phyloP scores from a whole-genome alignment of 2,113 vertebrate genomes.

The Cyprinodon tularosa region DNA sequence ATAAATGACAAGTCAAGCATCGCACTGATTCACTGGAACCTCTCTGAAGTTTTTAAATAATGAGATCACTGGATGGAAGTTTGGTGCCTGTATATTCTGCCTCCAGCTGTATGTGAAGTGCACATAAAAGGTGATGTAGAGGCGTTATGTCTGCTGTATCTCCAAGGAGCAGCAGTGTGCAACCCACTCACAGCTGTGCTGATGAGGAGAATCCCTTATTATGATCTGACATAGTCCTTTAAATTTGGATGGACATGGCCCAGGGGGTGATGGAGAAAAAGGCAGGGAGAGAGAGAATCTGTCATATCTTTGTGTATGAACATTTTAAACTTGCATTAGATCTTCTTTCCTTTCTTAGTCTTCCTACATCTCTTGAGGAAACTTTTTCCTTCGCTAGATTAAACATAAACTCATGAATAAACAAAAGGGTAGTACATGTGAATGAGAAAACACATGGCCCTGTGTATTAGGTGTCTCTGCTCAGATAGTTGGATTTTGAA shows the following conservation, averaged over 20 bases:
- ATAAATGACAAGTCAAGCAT: conserved; percentile 46
- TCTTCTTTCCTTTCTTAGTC: conserved; percentile 6
- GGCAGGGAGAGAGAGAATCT: background rate
- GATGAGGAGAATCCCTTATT: conserved; percentile 45
- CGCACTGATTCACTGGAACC: conserved; percentile 41
- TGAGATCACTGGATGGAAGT: conserved; percentile 38
- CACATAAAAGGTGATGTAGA: conserved; percentile 60
- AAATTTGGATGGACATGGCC: conserved; percentile 34
- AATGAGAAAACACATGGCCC: conserved; percentile 48
- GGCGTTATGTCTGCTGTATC: conserved; percentile 39
- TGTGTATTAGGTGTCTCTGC: conserved; percentile 7
- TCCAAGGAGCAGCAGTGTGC: conserved; percentile 32
- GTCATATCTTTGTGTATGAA: conserved; percentile 4
- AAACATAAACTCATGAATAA: conserved; percentile 61
- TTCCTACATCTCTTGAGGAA: conserved; percentile 31
- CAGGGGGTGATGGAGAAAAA: conserved; percentile 7
- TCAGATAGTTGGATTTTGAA: conserved; percentile 9
- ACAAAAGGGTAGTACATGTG: conserved; percentile 46
- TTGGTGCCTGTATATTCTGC: conserved; percentile 46
- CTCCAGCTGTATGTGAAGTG: conserved; percentile 51
- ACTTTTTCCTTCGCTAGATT: conserved; percentile 24
- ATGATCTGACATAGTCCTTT: conserved; percentile 25
- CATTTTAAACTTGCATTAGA: conserved; percentile 6
- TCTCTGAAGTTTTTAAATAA: conserved; percentile 44
- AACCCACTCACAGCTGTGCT: conserved; percentile 59